Percentiles rank a stretch among this genome's conserved stretches.
phyloP scores from a whole-genome alignment of 2,797 vertebrate genomes.

The Aplochiton taeniatus region DNA sequence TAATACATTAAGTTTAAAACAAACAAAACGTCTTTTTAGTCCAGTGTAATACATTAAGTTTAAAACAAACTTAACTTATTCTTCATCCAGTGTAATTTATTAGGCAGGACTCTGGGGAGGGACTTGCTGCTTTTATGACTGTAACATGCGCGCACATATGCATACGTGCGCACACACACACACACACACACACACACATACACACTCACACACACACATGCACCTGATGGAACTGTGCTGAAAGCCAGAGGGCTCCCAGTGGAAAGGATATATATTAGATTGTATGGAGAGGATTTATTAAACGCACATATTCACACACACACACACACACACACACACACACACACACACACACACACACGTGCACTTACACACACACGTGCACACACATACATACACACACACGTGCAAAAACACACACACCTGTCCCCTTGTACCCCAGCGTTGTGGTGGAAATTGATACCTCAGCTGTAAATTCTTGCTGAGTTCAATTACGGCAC shows the following conservation, averaged over 20 bases:
- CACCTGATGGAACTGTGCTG: neutral
- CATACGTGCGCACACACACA: neutral
- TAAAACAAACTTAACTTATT: no score
- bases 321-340: neutral
- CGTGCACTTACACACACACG: no score
- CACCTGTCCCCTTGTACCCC: neutral
- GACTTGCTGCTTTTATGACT: slow-evolving; percentile 2
- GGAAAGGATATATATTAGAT: neutral
- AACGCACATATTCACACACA: neutral
- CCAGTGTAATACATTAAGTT: no score
- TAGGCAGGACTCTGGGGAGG: slow-evolving; percentile 14
- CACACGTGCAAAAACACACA: no score
- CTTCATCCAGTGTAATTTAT: no score
- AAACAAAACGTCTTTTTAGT: no score
- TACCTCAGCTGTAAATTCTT: neutral
- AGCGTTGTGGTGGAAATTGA: neutral
- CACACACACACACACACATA: neutral
- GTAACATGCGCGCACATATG: no score
- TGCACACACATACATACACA: neutral
- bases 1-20: no score
- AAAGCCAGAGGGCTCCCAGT: neutral
- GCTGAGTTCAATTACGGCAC: neutral
- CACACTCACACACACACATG: slow-evolving; percentile 2
- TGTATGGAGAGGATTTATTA: neutral
- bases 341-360: neutral